Evolutionary conservation across 2,888 invertebrate genomes (phyloP), one percentile per base, ranked within the genome.

Genomic region (Lobophora halterata): DNA sequence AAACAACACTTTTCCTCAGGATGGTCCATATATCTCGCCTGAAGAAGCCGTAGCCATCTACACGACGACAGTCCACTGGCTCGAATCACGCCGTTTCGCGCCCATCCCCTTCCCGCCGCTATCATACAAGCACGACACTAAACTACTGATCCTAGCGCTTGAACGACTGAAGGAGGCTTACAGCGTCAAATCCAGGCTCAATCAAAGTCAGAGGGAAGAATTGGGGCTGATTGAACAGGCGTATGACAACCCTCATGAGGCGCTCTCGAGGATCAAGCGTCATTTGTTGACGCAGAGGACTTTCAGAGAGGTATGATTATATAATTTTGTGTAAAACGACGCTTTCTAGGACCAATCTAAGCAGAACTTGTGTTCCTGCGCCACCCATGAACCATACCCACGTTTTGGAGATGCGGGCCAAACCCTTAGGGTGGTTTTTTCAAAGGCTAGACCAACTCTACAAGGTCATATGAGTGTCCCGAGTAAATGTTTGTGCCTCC

Each of bases 41-140:
- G 99, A 99, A 79, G 99, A 99, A 89, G 99, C 99, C 9, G 99
- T 99, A 6, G 99, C 99, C 14, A 99, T 99, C 70, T 99, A 99
- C 79, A 99, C 99, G 0, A 99, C 99, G 1, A 99, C 99, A 1
- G 99, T 99, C 0, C 99, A 99, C 88, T 99, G 99, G 99, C 88
- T 99, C 49, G 99, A 99, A 77, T 98, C 98, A 0, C 90, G 99
- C 26, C 90, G 99, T 52, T 99, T 99, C 86, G 98, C 99, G 1
- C 99, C 99, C 0, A 99, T 99, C 61, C 99, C 99, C 0, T 99
- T 99, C 88, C 99, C 99, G 1, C 99, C 99, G 0, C 90, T 99
- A 0, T 98, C 99, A 0, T 99, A 99, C 88, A 99, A 99, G 70
- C 99, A 99, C 78, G 99, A 99, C 88, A 99, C 99, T 0, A 99